These are phyloP conservation scores for Tachina grossa DNA, from an alignment of 2,888 invertebrate species.

Conservation along the genomic window DNA sequence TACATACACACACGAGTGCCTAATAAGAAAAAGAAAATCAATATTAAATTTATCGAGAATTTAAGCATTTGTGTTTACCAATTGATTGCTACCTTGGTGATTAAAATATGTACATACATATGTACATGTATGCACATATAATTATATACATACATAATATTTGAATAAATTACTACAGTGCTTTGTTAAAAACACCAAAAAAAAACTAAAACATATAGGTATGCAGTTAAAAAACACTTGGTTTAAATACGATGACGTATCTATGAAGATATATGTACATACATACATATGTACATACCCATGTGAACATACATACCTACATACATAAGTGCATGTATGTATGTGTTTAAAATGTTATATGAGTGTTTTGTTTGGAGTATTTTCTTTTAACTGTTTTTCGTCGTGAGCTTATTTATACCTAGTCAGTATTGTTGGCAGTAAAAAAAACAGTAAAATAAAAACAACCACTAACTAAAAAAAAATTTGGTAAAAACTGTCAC, in stretches of 20 bases:
- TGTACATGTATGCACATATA: too few species aligned
- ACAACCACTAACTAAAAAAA: slow-evolving; percentile 47
- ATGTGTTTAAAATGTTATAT: slow-evolving; percentile 44
- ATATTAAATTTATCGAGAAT: slow-evolving; percentile 23
- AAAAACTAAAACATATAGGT: slow-evolving; percentile 14
- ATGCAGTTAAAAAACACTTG: slow-evolving; percentile 55
- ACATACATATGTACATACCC: too few species aligned
- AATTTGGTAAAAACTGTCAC: slow-evolving; percentile 40
- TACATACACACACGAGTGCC: not conserved
- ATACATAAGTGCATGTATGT: too few species aligned
- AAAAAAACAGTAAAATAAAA: slow-evolving; percentile 36
- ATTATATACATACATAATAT: not conserved
- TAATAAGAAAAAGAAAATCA: slow-evolving; percentile 28
- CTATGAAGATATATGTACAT: not conserved
- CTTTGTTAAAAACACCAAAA: slow-evolving; percentile 7
- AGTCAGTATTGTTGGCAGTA: slow-evolving; percentile 37
- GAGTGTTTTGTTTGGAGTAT: slow-evolving; percentile 48
- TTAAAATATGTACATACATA: slow-evolving; percentile 15
- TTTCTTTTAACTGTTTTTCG: slow-evolving; percentile 64
- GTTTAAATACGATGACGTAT: slow-evolving; percentile 68
- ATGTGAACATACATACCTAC: too few species aligned
- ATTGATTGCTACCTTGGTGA: slow-evolving; percentile 66
- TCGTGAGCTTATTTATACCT: slow-evolving; percentile 31
- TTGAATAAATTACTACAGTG: slow-evolving; percentile 34
- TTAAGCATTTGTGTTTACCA: slow-evolving; percentile 39